A percentile compares a stretch with the other conserved stretches of the same genome.
These are phyloP conservation scores for Tiphia femorata DNA, from an alignment of 2,888 invertebrate species.

Conservation along the genomic window DNA sequence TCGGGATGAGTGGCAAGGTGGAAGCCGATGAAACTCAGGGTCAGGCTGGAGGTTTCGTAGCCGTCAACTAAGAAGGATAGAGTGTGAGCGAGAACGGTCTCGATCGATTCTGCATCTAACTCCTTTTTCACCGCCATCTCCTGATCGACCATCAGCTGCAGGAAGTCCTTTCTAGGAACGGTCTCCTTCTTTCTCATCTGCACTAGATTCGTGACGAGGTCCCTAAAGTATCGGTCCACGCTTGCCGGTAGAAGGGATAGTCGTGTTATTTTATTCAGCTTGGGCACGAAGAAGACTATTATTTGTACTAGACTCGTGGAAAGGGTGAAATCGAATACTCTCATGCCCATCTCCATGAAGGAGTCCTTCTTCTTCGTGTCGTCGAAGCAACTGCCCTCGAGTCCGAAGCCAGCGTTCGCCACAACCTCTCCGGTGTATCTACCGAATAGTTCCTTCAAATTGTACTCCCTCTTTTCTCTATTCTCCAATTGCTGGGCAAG, in stretches of 20 bases:
- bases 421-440: conserved; percentile 52
- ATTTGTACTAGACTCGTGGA: conserved; percentile 17
- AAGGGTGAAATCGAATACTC: conserved; percentile 41
- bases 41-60: conserved; percentile 71
- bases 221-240: conserved; percentile 46
- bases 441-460: conserved; percentile 43
- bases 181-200: conserved; percentile 44
- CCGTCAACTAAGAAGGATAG: conserved; percentile 72
- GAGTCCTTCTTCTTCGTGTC: conserved; percentile 29
- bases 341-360: conserved; percentile 24
- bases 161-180: conserved; percentile 67
- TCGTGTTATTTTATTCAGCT: conserved; percentile 19
- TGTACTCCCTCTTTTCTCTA: conserved; percentile 21
- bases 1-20: conserved; percentile 68
- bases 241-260: conserved; percentile 31
- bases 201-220: conserved; percentile 41
- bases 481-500: conserved; percentile 16
- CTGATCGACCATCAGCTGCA: conserved; percentile 68
- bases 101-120: conserved; percentile 53
- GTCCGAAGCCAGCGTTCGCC: conserved; percentile 46
- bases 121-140: conserved; percentile 38
- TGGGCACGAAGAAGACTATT: conserved; percentile 31
- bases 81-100: conserved; percentile 66
- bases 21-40: conserved; percentile 68
- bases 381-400: conserved; percentile 52